Evolutionary conservation across 2,797 vertebrate genomes (phyloP).

Genomic region (Tarsius wallacei): DNA sequence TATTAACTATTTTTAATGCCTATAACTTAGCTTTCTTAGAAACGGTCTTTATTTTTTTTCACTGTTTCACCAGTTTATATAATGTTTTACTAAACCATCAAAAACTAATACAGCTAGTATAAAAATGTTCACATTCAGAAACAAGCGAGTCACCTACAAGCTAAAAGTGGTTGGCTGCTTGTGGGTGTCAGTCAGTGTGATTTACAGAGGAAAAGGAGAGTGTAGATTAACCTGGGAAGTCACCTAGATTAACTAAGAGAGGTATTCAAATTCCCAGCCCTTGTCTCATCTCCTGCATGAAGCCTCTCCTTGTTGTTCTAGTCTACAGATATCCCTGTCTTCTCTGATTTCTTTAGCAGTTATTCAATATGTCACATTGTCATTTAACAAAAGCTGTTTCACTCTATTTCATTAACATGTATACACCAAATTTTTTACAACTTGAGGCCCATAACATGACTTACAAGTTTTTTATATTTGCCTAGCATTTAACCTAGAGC

Average conservation of each 20-base stretch:
- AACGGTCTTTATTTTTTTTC: neutral
- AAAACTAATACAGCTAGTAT: neutral
- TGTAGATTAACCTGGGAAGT: neutral
- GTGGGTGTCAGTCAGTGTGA: neutral
- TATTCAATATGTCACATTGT: neutral
- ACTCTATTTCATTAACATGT: neutral
- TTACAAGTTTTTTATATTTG: neutral
- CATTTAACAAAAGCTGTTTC: neutral
- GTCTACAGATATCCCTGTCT: neutral
- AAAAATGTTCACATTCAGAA: conserved; percentile 27
- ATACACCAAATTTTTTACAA: neutral
- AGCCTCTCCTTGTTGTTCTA: neutral
- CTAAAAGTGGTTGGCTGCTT: neutral
- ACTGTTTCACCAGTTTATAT: neutral
- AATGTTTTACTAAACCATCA: neutral
- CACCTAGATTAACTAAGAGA: neutral
- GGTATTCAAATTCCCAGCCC: neutral
- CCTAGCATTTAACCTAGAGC: neutral
- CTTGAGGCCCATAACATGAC: neutral
- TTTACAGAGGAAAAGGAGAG: neutral
- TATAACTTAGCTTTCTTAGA: neutral
- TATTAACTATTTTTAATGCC: neutral
- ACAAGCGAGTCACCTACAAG: neutral
- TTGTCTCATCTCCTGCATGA: neutral
- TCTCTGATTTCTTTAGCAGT: neutral